A percentile compares a stretch with the other conserved stretches of the same genome.
These are phyloP conservation scores for Octodon degus DNA, from an alignment of 2,113 vertebrate species.

Conservation along the genomic window DNA sequence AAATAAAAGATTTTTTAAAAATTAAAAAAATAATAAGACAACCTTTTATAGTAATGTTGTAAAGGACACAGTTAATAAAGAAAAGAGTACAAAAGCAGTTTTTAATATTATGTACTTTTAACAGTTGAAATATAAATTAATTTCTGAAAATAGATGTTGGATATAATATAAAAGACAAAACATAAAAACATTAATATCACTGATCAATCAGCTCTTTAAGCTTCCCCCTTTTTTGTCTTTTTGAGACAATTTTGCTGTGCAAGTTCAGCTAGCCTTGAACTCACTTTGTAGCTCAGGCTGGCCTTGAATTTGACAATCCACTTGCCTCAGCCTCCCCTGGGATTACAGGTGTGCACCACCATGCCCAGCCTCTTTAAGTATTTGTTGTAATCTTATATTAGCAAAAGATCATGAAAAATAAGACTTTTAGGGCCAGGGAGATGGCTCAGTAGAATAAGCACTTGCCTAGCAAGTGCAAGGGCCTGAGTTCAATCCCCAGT, in stretches of 20 bases:
- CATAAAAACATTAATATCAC: not conserved
- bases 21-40: not conserved
- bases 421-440: not conserved
- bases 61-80: not conserved
- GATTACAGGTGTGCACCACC: not conserved
- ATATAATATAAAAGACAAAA: not conserved
- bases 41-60: not conserved
- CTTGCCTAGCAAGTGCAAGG: no score
- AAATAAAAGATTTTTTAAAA: no score
- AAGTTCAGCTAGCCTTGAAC: not conserved
- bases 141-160: slow-evolving; percentile 40
- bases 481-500: no score
- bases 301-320: not conserved
- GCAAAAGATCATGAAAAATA: not conserved
- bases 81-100: not conserved
- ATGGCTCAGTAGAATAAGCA: no score
- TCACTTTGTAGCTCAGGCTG: no score
- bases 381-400: slow-evolving; percentile 46
- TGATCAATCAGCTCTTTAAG: not conserved
- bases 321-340: not conserved
- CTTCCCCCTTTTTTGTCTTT: not conserved
- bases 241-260: not conserved
- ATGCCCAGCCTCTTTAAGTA: not conserved
- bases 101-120: slow-evolving; percentile 12
- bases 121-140: slow-evolving; percentile 40